Evolutionary conservation across 2,888 invertebrate genomes (phyloP).

Genomic region (Andrena haemorrhoa): DNA sequence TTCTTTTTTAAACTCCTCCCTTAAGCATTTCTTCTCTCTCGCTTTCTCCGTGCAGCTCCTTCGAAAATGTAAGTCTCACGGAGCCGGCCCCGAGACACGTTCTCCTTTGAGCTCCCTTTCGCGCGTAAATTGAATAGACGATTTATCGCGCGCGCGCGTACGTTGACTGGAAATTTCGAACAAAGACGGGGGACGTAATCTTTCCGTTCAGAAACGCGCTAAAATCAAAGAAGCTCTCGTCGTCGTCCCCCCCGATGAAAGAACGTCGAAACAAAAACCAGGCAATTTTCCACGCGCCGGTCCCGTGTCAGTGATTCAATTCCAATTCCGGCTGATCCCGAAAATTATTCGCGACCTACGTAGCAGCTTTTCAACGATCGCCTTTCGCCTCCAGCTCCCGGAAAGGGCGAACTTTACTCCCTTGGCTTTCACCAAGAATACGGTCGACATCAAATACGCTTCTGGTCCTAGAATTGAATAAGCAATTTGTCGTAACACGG

Average conservation of each 20-base stretch:
- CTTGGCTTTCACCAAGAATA: conserved; percentile 15
- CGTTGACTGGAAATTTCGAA: conserved; percentile 26
- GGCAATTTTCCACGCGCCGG: background rate
- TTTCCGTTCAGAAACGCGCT: background rate
- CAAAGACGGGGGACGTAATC: background rate
- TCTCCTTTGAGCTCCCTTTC: conserved; percentile 23
- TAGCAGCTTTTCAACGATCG: conserved; percentile 17
- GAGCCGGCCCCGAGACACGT: conserved; percentile 18
- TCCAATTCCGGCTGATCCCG: conserved; percentile 18
- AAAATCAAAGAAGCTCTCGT: background rate
- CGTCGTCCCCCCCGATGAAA: no score
- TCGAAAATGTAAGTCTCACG: conserved; percentile 32
- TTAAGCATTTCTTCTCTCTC: conserved; percentile 2
- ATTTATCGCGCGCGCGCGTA: conserved; percentile 38
- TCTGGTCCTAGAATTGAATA: conserved; percentile 39
- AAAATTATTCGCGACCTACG: conserved; percentile 38
- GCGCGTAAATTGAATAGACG: conserved; percentile 61
- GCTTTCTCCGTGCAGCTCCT: background rate
- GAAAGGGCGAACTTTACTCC: conserved; percentile 14
- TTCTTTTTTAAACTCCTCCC: conserved; percentile 65
- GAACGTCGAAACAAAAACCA: conserved; percentile 3
- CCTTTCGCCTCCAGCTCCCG: background rate
- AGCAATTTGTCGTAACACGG: conserved; percentile 43
- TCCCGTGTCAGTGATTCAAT: conserved; percentile 29
- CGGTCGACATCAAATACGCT: conserved; percentile 33